Percentiles rank a stretch among this genome's conserved stretches.
Evolutionary conservation across 2,113 vertebrate species (phyloP).

Genomic region (Gulo gulo): DNA sequence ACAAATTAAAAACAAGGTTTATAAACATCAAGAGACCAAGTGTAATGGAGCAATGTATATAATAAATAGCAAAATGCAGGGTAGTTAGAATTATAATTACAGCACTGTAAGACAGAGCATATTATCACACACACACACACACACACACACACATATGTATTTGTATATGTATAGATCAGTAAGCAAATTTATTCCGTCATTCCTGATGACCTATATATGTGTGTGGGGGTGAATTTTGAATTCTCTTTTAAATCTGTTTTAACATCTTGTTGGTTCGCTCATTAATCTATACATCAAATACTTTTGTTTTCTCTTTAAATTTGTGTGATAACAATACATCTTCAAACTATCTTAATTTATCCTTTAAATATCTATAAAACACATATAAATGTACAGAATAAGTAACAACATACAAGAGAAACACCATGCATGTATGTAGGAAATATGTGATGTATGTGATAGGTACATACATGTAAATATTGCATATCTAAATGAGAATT

Average conservation of each 20-base stretch:
- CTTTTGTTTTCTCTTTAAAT: neutral
- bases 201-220: neutral
- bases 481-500: neutral
- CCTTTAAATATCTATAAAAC: neutral
- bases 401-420: neutral
- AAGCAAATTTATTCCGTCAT: neutral
- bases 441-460: neutral
- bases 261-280: neutral
- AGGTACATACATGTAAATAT: neutral
- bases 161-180: neutral
- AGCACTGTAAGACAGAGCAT: neutral
- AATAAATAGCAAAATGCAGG: neutral
- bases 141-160: neutral
- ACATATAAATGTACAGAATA: neutral
- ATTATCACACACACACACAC: neutral
- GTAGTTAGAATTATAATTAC: neutral
- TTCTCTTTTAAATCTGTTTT: neutral
- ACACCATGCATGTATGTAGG: neutral
- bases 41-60: neutral
- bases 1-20: neutral
- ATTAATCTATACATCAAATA: neutral
- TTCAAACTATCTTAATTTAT: neutral
- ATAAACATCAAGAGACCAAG: neutral
- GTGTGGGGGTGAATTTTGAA: neutral
- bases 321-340: neutral